Conservation (phyloP, 35 echinoderm and acorn worm species). For the Heliocidaris tuberculata region DNA sequence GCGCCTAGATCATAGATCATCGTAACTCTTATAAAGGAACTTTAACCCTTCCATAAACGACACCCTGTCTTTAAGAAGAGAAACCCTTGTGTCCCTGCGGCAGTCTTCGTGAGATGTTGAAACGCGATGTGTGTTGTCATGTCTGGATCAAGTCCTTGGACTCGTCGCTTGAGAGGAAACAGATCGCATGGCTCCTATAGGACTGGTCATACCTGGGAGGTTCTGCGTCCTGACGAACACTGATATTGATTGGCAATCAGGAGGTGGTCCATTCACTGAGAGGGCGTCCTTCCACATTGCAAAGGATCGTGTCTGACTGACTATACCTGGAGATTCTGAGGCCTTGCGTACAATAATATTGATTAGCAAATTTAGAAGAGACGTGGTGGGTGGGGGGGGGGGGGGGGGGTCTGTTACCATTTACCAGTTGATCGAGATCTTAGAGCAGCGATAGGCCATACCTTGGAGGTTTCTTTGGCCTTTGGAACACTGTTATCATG, state of each 20-base stretch:
- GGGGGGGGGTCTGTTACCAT: no score
- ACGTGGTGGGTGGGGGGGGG: no score
- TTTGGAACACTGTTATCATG: neutral
- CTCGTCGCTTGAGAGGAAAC: conserved; percentile 8
- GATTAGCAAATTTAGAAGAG: no score
- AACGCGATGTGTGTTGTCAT: neutral
- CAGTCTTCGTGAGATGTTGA: neutral
- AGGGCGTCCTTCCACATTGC: neutral
- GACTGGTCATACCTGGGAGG: neutral
- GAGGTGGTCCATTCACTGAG: neutral
- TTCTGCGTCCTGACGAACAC: neutral
- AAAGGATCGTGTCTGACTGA: no score
- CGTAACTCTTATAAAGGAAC: no score
- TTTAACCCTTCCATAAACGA: neutral
- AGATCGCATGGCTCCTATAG: neutral
- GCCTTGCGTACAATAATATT: no score
- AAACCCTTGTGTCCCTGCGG: neutral
- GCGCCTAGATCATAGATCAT: no score
- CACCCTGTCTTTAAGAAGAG: neutral
- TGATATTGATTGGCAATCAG: neutral
- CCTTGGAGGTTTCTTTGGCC: neutral
- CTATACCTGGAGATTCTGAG: no score
- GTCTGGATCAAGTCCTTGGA: conserved; percentile 8
- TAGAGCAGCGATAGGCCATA: no score
- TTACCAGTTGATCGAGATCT: no score